phyloP scores from a whole-genome alignment of 2,888 invertebrate genomes.

The Arge pagana region DNA sequence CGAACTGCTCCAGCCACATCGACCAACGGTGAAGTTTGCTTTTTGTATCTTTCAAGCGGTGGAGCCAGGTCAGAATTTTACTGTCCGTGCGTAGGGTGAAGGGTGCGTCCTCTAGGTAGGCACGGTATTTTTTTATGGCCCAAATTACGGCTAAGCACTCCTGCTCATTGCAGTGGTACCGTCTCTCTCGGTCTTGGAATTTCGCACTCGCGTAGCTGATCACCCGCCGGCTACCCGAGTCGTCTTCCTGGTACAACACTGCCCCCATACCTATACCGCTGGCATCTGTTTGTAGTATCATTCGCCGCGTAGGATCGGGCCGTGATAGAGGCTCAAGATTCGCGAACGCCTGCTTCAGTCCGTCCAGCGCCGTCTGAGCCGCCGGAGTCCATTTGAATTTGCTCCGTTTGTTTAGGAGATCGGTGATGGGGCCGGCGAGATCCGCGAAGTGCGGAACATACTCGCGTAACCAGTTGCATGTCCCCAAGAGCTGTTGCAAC shows the following conservation, averaged over 20 bases:
- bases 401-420: slow-evolving; percentile 22
- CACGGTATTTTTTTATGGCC: slow-evolving; percentile 32
- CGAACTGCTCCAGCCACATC: slow-evolving; percentile 18
- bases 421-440: slow-evolving; percentile 20
- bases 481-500: slow-evolving; percentile 32
- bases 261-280: slow-evolving; percentile 27
- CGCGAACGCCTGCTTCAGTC: background rate
- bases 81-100: slow-evolving; percentile 32
- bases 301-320: slow-evolving; percentile 28
- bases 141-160: slow-evolving; percentile 37
- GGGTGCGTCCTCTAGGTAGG: slow-evolving; percentile 34
- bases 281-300: slow-evolving; percentile 32
- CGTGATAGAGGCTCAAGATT: slow-evolving; percentile 21
- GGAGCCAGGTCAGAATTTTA: slow-evolving; percentile 25
- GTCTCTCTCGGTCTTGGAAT: slow-evolving; percentile 18
- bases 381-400: background rate
- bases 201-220: slow-evolving; percentile 30
- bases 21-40: slow-evolving; percentile 24
- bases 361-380: background rate
- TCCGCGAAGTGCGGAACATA: slow-evolving; percentile 25
- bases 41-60: slow-evolving; percentile 18
- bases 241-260: slow-evolving; percentile 20
- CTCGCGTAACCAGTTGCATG: slow-evolving; percentile 33
- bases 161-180: slow-evolving; percentile 30
- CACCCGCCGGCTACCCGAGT: slow-evolving; percentile 21